phyloP scores from a whole-genome alignment of 2,113 vertebrate genomes.

The Platycercus adscitus region DNA sequence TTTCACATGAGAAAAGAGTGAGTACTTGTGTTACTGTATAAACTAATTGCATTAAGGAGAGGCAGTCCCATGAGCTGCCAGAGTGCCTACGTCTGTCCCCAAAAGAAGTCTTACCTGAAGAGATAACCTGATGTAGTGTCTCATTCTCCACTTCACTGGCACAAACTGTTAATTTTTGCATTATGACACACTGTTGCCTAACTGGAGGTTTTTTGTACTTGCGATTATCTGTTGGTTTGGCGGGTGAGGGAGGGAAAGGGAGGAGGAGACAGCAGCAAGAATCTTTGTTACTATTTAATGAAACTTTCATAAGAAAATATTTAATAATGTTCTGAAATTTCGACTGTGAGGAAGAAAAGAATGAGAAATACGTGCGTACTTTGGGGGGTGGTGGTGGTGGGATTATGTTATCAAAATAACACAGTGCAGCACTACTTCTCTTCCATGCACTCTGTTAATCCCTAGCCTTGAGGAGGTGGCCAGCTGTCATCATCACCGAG shows the following conservation, averaged over 20 bases:
- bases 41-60: neutral
- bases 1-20: neutral
- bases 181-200: rapidly evolving
- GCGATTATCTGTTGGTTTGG: rapidly evolving
- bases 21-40: neutral
- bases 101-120: neutral
- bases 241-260: neutral
- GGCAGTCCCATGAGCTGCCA: neutral
- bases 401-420: neutral
- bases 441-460: neutral
- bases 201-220: rapidly evolving
- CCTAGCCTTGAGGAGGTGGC: neutral
- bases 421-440: neutral
- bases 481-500: rapidly evolving
- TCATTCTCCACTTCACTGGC: neutral
- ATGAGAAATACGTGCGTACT: neutral
- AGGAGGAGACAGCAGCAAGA: neutral
- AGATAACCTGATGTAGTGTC: neutral
- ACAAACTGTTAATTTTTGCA: rapidly evolving
- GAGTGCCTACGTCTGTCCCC: rapidly evolving
- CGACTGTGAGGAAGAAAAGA: neutral
- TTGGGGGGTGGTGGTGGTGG: neutral
- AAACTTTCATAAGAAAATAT: neutral
- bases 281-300: neutral
- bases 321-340: neutral